Evolutionary conservation across 2,797 vertebrate genomes (phyloP).

Genomic region (Manis pentadactyla): DNA sequence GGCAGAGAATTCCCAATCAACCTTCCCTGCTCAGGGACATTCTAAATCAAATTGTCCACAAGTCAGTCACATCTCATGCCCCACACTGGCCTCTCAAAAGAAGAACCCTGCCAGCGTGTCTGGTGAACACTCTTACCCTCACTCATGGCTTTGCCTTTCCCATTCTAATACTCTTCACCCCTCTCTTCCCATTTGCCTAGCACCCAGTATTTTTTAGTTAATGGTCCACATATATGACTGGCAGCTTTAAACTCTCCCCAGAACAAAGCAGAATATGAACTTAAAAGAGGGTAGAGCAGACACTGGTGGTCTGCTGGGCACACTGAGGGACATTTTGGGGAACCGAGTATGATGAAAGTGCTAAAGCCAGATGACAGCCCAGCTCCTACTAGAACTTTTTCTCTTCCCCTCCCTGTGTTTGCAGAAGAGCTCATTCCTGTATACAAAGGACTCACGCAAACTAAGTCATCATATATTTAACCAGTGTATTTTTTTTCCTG

Average conservation of each 20-base stretch:
- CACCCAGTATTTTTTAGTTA: not conserved
- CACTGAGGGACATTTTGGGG: not conserved
- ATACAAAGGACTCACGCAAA: not conserved
- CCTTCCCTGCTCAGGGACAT: not conserved
- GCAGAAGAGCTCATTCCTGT: not conserved
- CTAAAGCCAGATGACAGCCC: not conserved
- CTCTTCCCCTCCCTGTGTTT: not conserved
- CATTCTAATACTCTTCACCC: not conserved
- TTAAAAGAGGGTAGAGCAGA: not conserved
- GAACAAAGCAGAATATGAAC: not conserved
- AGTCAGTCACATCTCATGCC: not conserved
- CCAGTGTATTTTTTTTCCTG: not conserved
- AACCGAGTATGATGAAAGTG: not conserved
- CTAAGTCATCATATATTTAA: not conserved
- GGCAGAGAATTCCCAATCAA: not conserved
- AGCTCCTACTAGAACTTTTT: not conserved
- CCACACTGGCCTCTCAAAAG: not conserved
- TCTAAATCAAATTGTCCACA: not conserved
- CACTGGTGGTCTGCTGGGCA: not conserved
- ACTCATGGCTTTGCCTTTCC: not conserved
- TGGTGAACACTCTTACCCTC: not conserved
- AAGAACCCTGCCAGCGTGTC: accelerated
- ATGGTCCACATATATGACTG: not conserved
- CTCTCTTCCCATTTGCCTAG: not conserved
- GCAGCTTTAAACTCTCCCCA: not conserved